Evolutionary conservation across 2,113 vertebrate genomes (phyloP), one percentile per base, ranked within the genome.

Genomic region (Physeter macrocephalus): DNA sequence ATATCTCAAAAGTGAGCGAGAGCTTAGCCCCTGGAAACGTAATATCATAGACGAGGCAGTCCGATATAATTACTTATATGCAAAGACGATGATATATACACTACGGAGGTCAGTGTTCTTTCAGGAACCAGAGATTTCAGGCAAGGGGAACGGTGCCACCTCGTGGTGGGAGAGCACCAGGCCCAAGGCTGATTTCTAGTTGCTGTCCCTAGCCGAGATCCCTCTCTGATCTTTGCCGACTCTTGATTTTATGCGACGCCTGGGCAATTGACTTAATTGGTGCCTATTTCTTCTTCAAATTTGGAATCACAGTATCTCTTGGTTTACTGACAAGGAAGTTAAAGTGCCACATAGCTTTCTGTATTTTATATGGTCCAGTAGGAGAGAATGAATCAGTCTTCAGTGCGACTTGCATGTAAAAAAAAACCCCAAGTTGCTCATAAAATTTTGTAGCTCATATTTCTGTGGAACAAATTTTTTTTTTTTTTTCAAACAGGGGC

Each of bases 131-230:
- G 31, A 20, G 36, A 23, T 78, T 94, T 90, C 69, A 54, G 43
- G 54, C 43, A 67, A 81, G 89, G 74, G 54, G 23, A 75, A 89
- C 39, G 39, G 95, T 96, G 95, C 96, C 98, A 86, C 52, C 98
- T 34, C n/a, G 94, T 98, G 98, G 97, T 39, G 4, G 36, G 25
- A 81, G 10, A 12, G 31, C 1, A 17, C 27, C 2, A 31, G 15
- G 66, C 41, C 17, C 2, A 0, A 72, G 21, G 61, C 74, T 8
- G 13, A 18, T 9, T 57, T 57, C 18, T 29, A 17, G 31, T 57
- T 82, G 17, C 11, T 8, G 2, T 15, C 12, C 12, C 49, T 2
- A 12, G n/a, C 27, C n/a, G 83, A 46, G 29, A 80, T 29, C 46
- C 23, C 41, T 15, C 18, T 29, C 54, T 69, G 46, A 71, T 62